phyloP scores from a whole-genome alignment of 2,113 vertebrate species.

The Chamaetylas fuelleborni region DNA sequence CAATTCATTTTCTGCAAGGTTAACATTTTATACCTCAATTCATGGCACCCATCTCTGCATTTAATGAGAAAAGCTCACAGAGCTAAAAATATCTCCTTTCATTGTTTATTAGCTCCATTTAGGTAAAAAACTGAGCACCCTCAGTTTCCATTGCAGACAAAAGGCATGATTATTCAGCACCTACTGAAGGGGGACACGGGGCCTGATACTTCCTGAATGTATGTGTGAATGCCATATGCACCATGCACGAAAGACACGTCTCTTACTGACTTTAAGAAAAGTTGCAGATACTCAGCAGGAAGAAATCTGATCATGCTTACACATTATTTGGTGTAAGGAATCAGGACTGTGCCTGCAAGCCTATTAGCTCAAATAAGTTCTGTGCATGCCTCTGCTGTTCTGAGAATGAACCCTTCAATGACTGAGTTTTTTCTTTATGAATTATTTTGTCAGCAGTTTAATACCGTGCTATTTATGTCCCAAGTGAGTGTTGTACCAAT shows the following conservation, averaged over 20 bases:
- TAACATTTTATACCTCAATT: constrained; percentile 8
- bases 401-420: not conserved
- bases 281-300: not conserved
- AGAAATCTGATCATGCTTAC: not conserved
- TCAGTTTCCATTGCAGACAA: not conserved
- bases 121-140: not conserved
- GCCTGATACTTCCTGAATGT: not conserved
- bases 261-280: not conserved
- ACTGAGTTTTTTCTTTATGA: not conserved
- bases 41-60: not conserved
- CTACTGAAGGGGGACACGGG: not conserved
- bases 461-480: not conserved
- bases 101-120: not conserved
- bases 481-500: not conserved
- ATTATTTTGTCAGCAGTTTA: not conserved
- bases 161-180: not conserved
- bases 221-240: not conserved
- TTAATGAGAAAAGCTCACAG: not conserved
- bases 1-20: not conserved
- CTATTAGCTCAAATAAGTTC: not conserved
- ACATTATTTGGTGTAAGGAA: not conserved
- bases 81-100: not conserved
- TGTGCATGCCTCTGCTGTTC: not conserved
- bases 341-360: not conserved
- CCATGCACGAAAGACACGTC: not conserved